phyloP scores from a whole-genome alignment of 2,888 invertebrate species.

The Nymphalis polychloros region DNA sequence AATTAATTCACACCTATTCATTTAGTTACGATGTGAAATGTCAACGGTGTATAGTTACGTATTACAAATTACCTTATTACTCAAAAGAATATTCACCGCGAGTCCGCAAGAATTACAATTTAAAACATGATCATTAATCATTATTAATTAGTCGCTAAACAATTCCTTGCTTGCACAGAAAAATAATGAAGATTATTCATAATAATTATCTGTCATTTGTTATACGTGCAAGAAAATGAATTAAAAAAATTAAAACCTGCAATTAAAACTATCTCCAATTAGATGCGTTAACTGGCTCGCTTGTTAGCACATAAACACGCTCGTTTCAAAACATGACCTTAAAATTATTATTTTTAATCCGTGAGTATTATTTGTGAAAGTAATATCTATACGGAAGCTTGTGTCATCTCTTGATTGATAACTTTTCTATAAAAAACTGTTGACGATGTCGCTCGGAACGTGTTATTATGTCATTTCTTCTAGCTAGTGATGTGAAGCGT shows the following conservation, averaged over 20 bases:
- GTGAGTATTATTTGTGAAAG: conserved; percentile 47
- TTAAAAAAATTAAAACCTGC: conserved; percentile 9
- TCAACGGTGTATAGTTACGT: conserved; percentile 53
- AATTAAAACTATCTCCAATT: conserved; percentile 27
- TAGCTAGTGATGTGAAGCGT: conserved; percentile 46
- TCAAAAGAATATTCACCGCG: conserved; percentile 55
- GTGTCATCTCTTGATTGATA: conserved; percentile 72
- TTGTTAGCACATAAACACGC: conserved; percentile 6
- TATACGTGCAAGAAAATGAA: conserved; percentile 11
- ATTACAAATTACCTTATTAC: conserved; percentile 63
- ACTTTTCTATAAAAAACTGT: conserved; percentile 64
- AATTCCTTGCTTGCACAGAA: conserved; percentile 37
- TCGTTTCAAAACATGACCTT: background rate
- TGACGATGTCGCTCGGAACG: conserved; percentile 60
- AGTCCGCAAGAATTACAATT: conserved; percentile 56
- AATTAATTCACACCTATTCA: conserved; percentile 56
- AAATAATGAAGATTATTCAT: conserved; percentile 17
- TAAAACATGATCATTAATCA: conserved; percentile 62
- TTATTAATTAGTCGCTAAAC: conserved; percentile 56
- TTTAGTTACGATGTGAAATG: conserved; percentile 48
- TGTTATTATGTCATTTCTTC: conserved; percentile 73
- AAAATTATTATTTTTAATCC: conserved; percentile 2
- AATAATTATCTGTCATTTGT: conserved; percentile 22
- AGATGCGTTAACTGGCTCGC: conserved; percentile 17
- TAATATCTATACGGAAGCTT: conserved; percentile 70